Base-by-base conservation (phyloP, 2,888 invertebrate genomes). In the Sesia apiformis region DNA sequence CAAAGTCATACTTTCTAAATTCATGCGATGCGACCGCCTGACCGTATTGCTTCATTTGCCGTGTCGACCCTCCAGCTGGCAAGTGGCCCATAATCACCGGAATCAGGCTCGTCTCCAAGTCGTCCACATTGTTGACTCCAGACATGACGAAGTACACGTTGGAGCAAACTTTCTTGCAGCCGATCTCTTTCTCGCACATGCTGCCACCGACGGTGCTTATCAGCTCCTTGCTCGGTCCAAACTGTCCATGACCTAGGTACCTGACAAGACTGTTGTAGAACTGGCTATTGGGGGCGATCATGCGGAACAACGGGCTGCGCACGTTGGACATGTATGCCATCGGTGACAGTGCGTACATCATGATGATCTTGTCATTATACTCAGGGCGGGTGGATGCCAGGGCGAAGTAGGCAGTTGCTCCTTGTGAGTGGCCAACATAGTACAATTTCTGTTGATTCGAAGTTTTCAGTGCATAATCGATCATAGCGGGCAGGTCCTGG, bases 131-230 rank as follows among this genome's bases (percentile, higher is more conserved):
- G 79, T 91, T 91, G 52, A 89, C 82, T 40, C 95, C 94, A 46
- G 91, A 85, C 57, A 93, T 78, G 38, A 93, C 78, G 71, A 93
- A 93, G 62, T 93, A 79, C 5, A 92, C 67, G 69, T 93, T 90
- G 54, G 91, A 84, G 70, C 94, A 94, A 4, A 94, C 65, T 42
- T 82, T 70, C 64, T 90, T 87, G 58, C 76, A 78, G 50, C 82
- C 82, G 58, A 81, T 74, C 58, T 76, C 74, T 4, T 74, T 72
- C 58, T 75, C 67, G 63, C 80, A 79, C 78, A 84, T 74, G 58
- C 68, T 67, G 8, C 87, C 87, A 8, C 88, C 88, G 54, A 79
- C 59, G 6, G 72, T 70, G 51, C 67, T 59, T 39, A 84, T 66
- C 51, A 82, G 49, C 54, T 80, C 78, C 57, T 67, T 65, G 65